These are phyloP conservation scores for Bufotes viridis DNA, from an alignment of 2,797 vertebrate species.

Conservation along the genomic window DNA sequence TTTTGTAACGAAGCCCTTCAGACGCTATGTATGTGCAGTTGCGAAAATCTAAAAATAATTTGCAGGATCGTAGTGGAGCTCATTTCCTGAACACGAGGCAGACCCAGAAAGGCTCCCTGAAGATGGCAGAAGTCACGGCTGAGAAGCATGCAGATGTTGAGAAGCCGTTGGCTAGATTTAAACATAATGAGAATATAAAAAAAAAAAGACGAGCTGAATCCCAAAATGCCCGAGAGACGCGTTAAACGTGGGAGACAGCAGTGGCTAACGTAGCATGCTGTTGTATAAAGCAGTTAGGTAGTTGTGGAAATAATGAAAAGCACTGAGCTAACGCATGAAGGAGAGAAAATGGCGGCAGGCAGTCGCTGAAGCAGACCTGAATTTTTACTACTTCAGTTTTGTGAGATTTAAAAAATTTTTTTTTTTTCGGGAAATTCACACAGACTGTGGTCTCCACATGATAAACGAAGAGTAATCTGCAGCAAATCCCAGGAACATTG, in stretches of 20 bases:
- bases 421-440: background rate
- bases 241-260: background rate
- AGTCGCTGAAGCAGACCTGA: background rate
- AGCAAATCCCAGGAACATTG: conserved; percentile 11
- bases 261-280: background rate
- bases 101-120: background rate
- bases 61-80: background rate
- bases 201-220: background rate
- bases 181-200: background rate
- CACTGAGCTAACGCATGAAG: background rate
- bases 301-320: background rate
- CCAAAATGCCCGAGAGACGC: background rate
- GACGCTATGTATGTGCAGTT: no score
- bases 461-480: conserved; percentile 3
- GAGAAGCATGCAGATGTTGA: background rate
- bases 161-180: background rate
- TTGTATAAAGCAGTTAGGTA: background rate
- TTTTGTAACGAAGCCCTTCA: no score
- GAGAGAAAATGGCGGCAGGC: conserved; percentile 7
- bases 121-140: background rate
- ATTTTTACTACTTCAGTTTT: background rate
- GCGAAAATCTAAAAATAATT: background rate
- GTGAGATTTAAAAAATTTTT: no score
- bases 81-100: background rate
- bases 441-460: background rate